Conservation (phyloP, 35 echinoderm and acorn worm genomes). For the Ophioderma brevispina region DNA sequence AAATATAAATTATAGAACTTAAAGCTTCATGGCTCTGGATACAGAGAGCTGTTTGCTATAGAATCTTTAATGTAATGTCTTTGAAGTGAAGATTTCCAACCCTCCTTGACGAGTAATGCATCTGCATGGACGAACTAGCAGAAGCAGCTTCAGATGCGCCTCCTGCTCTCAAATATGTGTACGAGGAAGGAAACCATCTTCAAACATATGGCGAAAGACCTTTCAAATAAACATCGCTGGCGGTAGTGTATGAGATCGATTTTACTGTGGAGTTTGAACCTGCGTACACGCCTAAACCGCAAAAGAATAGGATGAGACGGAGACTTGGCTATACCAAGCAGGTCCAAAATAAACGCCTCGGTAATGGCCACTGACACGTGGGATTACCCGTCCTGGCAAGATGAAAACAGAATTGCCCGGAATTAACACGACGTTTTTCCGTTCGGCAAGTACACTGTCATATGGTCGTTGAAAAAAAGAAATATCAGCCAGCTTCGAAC, state of each 20-base stretch:
- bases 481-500: neutral
- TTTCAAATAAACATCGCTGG: neutral
- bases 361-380: neutral
- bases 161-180: neutral
- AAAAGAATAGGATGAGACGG: neutral
- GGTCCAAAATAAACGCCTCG: neutral
- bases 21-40: neutral
- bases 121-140: neutral
- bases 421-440: neutral
- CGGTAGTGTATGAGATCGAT: neutral
- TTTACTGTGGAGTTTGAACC: neutral
- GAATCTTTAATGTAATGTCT: neutral
- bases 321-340: no score
- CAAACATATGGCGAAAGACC: neutral
- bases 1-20: neutral
- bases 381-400: neutral
- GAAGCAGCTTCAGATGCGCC: neutral
- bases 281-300: neutral
- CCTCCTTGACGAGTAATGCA: neutral
- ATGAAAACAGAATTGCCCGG: neutral
- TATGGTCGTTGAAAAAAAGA: neutral
- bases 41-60: neutral
- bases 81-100: neutral
- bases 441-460: no score
- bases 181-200: neutral